phyloP scores from a whole-genome alignment of 1,140 invertebrate genomes.

The Drosophila nasuta region DNA sequence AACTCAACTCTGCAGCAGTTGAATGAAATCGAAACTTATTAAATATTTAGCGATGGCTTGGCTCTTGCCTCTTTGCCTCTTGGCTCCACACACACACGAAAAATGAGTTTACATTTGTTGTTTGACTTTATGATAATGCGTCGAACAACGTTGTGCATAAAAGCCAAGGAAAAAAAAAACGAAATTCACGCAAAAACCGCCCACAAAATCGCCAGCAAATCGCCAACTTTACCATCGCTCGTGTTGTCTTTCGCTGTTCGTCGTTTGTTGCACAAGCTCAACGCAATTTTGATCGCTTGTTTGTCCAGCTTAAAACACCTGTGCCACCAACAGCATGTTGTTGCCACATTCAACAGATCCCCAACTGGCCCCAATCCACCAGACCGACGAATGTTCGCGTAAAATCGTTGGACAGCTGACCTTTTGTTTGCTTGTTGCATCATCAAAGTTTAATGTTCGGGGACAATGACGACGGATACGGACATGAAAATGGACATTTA shows the following conservation, averaged over 20 bases:
- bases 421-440: slow-evolving; percentile 56
- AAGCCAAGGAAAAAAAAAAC: slow-evolving; percentile 11
- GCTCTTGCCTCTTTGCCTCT: neutral
- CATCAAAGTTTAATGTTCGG: slow-evolving; percentile 66
- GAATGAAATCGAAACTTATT: slow-evolving; percentile 84
- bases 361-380: slow-evolving; percentile 3
- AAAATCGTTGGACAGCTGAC: slow-evolving; percentile 33
- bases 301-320: slow-evolving; percentile 45
- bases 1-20: neutral
- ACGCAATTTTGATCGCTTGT: slow-evolving; percentile 14
- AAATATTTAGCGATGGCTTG: slow-evolving; percentile 73
- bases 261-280: slow-evolving; percentile 29
- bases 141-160: neutral
- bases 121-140: slow-evolving; percentile 83
- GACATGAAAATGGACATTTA: slow-evolving; percentile 26
- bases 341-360: slow-evolving; percentile 8
- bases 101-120: slow-evolving; percentile 79
- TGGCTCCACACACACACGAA: slow-evolving; percentile 28
- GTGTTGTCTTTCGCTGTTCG: neutral
- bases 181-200: slow-evolving; percentile 15
- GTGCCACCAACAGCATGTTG: slow-evolving; percentile 9
- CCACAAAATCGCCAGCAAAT: slow-evolving; percentile 19
- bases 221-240: slow-evolving; percentile 14
- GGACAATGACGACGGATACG: slow-evolving; percentile 30
- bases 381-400: neutral